Percentiles rank a stretch among this genome's conserved stretches.
Evolutionary conservation across 2,888 invertebrate genomes (phyloP).

Genomic region (Craniophora ligustri): DNA sequence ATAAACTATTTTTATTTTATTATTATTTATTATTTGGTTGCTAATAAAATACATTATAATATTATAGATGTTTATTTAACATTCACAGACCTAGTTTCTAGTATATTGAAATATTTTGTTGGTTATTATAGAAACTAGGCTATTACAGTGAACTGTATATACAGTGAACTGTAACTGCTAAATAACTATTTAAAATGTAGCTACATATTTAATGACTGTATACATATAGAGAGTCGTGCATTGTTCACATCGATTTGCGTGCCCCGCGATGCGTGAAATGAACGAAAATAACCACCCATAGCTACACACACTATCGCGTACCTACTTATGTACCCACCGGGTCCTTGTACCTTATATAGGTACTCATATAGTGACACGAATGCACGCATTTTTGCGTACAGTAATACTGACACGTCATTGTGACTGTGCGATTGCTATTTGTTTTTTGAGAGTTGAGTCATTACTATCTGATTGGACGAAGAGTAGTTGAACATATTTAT

Average conservation of each 20-base stretch:
- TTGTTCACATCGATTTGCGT: conserved; percentile 69
- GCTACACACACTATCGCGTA: conserved; percentile 55
- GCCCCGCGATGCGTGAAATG: conserved; percentile 78
- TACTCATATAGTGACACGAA: conserved; percentile 6
- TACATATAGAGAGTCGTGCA: conserved; percentile 37
- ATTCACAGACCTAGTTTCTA: no score
- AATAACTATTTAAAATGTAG: conserved; percentile 28
- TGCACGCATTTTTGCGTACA: not conserved
- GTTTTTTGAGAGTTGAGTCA: not conserved
- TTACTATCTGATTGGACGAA: no score
- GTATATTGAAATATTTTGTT: no score
- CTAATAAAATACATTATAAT: no score
- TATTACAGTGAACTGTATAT: not conserved
- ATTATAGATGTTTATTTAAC: no score
- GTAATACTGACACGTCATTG: not conserved
- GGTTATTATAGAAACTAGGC: no score
- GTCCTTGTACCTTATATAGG: conserved; percentile 11
- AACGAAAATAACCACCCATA: conserved; percentile 75
- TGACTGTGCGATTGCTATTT: not conserved
- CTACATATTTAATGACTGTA: conserved; percentile 33
- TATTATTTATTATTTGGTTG: no score
- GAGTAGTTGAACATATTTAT: no score
- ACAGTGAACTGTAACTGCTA: not conserved
- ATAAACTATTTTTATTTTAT: no score
- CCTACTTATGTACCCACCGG: conserved; percentile 34